These are phyloP conservation scores for Tretioscincus oriximinensis DNA, from an alignment of 2,113 vertebrate genomes.

Conservation along the genomic window DNA sequence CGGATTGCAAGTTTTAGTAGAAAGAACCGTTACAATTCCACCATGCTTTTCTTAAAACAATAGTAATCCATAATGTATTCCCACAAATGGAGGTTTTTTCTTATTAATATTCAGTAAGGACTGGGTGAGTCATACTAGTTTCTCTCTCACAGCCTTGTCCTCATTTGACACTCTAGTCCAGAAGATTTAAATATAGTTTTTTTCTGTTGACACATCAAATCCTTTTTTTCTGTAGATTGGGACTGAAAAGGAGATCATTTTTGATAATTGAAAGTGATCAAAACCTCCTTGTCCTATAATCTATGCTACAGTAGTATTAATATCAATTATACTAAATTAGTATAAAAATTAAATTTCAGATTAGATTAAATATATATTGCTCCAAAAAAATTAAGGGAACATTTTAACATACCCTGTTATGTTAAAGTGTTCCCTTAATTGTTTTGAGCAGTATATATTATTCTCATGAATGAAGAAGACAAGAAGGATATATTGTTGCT, in stretches of 20 bases:
- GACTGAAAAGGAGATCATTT: neutral
- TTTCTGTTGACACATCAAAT: neutral
- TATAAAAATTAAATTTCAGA: neutral
- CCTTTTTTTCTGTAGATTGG: neutral
- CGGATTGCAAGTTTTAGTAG: neutral
- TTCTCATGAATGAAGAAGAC: too few species aligned
- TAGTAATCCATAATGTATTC: neutral
- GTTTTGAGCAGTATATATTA: too few species aligned
- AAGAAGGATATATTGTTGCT: too few species aligned
- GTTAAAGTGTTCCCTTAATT: too few species aligned
- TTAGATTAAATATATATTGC: too few species aligned
- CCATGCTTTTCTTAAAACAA: neutral
- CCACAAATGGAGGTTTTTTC: neutral
- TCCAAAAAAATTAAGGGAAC: too few species aligned
- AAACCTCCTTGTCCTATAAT: neutral
- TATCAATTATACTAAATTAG: neutral
- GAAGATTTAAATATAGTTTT: neutral
- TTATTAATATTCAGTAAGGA: neutral
- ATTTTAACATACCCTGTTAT: too few species aligned
- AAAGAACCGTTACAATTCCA: neutral
- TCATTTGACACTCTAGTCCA: neutral
- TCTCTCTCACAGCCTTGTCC: neutral
- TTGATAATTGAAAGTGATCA: neutral
- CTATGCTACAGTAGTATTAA: neutral
- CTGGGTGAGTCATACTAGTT: neutral